Conservation (phyloP, 2,888 invertebrate species). For the Noctua pronuba region DNA sequence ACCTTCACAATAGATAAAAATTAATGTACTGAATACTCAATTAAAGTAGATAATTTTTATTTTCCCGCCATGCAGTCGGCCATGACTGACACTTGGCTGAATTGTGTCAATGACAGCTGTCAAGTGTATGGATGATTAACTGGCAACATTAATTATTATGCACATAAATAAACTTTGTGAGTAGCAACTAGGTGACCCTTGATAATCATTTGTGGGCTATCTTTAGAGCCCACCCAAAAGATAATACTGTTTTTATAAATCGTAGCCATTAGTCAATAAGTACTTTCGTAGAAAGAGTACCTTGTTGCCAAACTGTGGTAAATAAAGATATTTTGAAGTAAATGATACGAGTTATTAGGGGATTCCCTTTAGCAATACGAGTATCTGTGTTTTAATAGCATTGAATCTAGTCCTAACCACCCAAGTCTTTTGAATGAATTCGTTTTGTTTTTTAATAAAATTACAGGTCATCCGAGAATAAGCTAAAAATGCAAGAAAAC, state of each 20-base stretch:
- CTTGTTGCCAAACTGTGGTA: background rate
- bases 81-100: conserved; percentile 61
- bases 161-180: conserved; percentile 46
- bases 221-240: conserved; percentile 18
- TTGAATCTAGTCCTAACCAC: background rate
- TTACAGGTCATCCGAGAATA: background rate
- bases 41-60: conserved; percentile 47
- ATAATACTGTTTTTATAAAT: conserved; percentile 23
- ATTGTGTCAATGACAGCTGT: conserved; percentile 68
- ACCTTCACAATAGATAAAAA: conserved; percentile 30
- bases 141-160: conserved; percentile 56
- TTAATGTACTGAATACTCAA: conserved; percentile 39
- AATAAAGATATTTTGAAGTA: background rate
- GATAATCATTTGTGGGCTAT: conserved; percentile 45
- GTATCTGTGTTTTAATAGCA: background rate
- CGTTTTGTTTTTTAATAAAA: background rate
- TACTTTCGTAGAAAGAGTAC: background rate
- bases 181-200: conserved; percentile 41
- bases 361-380: no score
- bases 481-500: conserved; percentile 23
- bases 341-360: background rate
- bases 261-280: conserved; percentile 4
- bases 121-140: conserved; percentile 61
- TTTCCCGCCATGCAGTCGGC: conserved; percentile 48
- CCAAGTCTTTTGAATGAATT: background rate